phyloP scores from a whole-genome alignment of 2,888 invertebrate genomes.

The Operophtera brumata region DNA sequence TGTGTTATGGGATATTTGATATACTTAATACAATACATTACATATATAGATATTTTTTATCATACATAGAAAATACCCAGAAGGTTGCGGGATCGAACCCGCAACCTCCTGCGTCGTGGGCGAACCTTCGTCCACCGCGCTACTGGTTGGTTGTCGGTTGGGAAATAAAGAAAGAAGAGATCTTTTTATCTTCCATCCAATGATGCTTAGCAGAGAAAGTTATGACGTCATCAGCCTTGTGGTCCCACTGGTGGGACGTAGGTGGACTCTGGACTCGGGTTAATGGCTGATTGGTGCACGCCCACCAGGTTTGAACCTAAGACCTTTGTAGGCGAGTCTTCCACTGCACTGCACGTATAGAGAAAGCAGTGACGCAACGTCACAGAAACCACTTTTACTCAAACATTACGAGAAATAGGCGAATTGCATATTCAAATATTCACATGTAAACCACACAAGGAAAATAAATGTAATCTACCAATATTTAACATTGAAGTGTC shows the following conservation, averaged over 20 bases:
- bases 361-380: conserved; percentile 34
- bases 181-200: not conserved
- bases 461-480: not conserved
- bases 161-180: not conserved
- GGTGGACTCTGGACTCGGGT: too few species aligned
- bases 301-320: conserved; percentile 2
- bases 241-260: not conserved
- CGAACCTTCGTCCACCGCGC: too few species aligned
- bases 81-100: too few species aligned
- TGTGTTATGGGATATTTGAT: too few species aligned
- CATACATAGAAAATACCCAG: too few species aligned
- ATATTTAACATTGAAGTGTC: too few species aligned
- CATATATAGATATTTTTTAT: too few species aligned
- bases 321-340: conserved; percentile 4
- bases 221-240: not conserved
- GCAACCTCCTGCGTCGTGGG: too few species aligned
- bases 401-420: conserved; percentile 10
- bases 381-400: conserved; percentile 23
- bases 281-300: not conserved
- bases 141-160: too few species aligned
- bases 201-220: too few species aligned
- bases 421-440: conserved; percentile 9
- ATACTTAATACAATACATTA: too few species aligned
- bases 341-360: conserved; percentile 6
- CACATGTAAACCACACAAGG: not conserved